phyloP scores from a whole-genome alignment of 2,797 vertebrate genomes.

The Amblyraja radiata region DNA sequence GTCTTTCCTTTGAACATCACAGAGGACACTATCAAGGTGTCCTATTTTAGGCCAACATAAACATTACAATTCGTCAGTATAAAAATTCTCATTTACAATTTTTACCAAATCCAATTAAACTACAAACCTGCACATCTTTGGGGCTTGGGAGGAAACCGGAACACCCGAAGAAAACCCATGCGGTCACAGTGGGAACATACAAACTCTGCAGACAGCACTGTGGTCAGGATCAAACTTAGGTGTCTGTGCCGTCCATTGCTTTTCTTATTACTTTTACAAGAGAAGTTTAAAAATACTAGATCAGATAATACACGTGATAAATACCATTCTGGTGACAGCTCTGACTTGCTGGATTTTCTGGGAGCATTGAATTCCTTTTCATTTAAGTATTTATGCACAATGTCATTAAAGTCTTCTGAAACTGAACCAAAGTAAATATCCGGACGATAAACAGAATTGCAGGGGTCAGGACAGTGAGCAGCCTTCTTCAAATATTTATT shows the following conservation, averaged over 20 bases:
- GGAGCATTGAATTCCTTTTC: constrained; percentile 50
- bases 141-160: too few species aligned
- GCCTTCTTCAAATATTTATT: constrained; percentile 70
- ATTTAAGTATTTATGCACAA: constrained; percentile 64
- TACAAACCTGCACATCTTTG: too few species aligned
- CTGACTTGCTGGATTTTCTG: background rate
- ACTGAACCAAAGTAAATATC: constrained; percentile 84
- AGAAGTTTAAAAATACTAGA: background rate
- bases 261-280: background rate
- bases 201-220: too few species aligned
- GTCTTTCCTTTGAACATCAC: too few species aligned
- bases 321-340: constrained; percentile 65
- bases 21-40: too few species aligned
- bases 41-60: too few species aligned
- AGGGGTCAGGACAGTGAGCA: constrained; percentile 75
- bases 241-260: background rate
- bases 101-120: too few species aligned
- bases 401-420: constrained; percentile 77
- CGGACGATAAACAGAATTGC: constrained; percentile 68
- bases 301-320: background rate
- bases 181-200: too few species aligned
- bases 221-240: too few species aligned
- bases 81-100: too few species aligned
- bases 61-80: too few species aligned
- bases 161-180: too few species aligned